These are phyloP conservation scores for Thymallus thymallus DNA, from an alignment of 2,113 vertebrate genomes.

Conservation along the genomic window DNA sequence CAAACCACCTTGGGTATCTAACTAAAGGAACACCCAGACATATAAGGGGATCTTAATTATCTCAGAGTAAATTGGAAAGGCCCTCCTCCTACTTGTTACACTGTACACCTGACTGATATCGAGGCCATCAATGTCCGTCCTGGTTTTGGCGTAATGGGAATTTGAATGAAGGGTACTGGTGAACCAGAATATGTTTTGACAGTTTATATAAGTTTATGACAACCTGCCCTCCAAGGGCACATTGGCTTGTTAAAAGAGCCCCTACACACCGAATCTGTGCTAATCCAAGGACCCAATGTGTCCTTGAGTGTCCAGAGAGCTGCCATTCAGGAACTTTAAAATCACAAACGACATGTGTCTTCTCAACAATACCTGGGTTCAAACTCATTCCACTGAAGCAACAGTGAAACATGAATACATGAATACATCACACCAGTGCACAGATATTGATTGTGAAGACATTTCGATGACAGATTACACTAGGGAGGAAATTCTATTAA, in stretches of 20 bases:
- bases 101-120: slow-evolving; percentile 47
- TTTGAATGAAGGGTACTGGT: slow-evolving; percentile 21
- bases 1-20: slow-evolving; percentile 9
- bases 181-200: background rate
- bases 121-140: slow-evolving; percentile 30
- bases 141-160: slow-evolving; percentile 23
- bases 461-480: too few species aligned
- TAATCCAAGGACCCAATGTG: too few species aligned
- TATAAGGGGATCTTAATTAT: slow-evolving; percentile 38
- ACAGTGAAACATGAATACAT: too few species aligned
- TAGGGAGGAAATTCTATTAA: slow-evolving; percentile 19
- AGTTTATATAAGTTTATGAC: slow-evolving; percentile 39
- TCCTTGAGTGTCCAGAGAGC: too few species aligned
- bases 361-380: too few species aligned
- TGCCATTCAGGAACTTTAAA: too few species aligned
- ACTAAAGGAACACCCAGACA: background rate
- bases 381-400: too few species aligned
- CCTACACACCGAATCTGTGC: background rate
- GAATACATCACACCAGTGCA: too few species aligned
- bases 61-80: slow-evolving; percentile 24
- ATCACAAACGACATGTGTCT: background rate
- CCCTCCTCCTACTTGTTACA: slow-evolving; percentile 34
- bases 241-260: background rate
- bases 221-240: background rate
- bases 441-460: background rate